phyloP scores from a whole-genome alignment of 2,888 invertebrate genomes.

The Entomobrya proxima region DNA sequence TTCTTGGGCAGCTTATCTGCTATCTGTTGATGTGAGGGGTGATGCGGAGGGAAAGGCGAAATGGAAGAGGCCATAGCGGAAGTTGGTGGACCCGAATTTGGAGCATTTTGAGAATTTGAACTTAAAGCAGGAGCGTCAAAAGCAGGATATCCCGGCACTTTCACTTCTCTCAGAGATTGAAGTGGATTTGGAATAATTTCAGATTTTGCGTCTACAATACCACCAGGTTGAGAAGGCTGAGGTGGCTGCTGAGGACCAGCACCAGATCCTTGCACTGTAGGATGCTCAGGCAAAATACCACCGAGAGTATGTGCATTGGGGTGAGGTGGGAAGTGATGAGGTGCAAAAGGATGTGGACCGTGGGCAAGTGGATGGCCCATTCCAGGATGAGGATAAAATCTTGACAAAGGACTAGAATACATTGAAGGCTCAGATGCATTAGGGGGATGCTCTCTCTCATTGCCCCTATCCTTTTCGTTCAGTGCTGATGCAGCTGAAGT shows the following conservation, averaged over 20 bases:
- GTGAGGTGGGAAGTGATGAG: constrained; percentile 67
- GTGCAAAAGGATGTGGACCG: constrained; percentile 62
- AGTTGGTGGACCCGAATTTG: constrained; percentile 62
- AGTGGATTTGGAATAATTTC: constrained; percentile 81
- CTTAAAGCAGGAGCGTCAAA: constrained; percentile 71
- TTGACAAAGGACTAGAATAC: constrained; percentile 75
- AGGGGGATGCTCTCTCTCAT: constrained; percentile 66
- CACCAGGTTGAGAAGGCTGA: constrained; percentile 35
- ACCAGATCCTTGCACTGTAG: constrained; percentile 42
- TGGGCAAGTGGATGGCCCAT: constrained; percentile 60
- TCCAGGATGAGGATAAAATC: constrained; percentile 72
- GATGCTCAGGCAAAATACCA: constrained; percentile 66
- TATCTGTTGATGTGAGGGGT: background rate
- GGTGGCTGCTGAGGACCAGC: constrained; percentile 30
- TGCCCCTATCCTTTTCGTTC: constrained; percentile 52
- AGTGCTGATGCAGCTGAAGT: constrained; percentile 67
- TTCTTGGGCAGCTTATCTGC: constrained; percentile 54
- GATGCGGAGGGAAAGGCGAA: constrained; percentile 65
- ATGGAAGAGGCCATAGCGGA: constrained; percentile 61
- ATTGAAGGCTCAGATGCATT: constrained; percentile 60
- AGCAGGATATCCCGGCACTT: constrained; percentile 81
- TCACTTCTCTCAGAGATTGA: constrained; percentile 86
- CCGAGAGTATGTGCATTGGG: constrained; percentile 67
- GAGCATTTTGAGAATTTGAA: constrained; percentile 62
- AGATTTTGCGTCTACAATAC: constrained; percentile 66